Evolutionary conservation across 92 coral and sea anemone species (phyloP).

Genomic region (Umimayanthus kanabou): DNA sequence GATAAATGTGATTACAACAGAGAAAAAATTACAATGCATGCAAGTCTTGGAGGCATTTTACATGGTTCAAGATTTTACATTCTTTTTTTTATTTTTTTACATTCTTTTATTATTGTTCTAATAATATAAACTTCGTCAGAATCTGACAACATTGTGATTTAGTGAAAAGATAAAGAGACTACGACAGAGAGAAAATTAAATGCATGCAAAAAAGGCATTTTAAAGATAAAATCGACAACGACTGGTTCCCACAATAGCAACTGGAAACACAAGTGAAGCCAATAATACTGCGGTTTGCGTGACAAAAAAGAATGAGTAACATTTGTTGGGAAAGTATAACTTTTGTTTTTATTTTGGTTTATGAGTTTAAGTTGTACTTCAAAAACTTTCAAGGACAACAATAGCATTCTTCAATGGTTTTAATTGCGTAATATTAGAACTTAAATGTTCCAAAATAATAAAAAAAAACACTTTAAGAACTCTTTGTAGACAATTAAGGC

Average conservation of each 20-base stretch:
- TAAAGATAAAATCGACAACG: not conserved
- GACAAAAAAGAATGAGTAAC: not conserved
- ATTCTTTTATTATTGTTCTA: too few relatives aligned
- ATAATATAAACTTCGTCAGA: not conserved
- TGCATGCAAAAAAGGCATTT: not conserved
- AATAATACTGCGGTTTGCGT: not conserved
- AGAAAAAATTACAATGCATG: not conserved
- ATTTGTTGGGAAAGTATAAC: too few relatives aligned
- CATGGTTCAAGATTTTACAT: too few relatives aligned
- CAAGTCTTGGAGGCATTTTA: too few relatives aligned
- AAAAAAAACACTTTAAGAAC: not conserved
- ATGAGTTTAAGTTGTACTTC: too few relatives aligned
- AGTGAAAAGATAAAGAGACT: not conserved
- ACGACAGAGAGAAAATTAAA: too few relatives aligned
- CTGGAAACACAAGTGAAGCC: not conserved
- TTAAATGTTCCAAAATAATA: not conserved
- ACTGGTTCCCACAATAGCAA: not conserved
- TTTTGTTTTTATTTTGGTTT: not conserved
- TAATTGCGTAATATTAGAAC: slow-evolving; percentile 7
- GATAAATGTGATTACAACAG: too few relatives aligned
- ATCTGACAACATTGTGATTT: not conserved
- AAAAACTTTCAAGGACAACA: not conserved
- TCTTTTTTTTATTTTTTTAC: too few relatives aligned
- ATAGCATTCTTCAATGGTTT: not conserved
- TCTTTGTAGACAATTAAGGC: not conserved